Evolutionary conservation across 2,797 vertebrate genomes (phyloP).

Genomic region (Xenentodon cancila): DNA sequence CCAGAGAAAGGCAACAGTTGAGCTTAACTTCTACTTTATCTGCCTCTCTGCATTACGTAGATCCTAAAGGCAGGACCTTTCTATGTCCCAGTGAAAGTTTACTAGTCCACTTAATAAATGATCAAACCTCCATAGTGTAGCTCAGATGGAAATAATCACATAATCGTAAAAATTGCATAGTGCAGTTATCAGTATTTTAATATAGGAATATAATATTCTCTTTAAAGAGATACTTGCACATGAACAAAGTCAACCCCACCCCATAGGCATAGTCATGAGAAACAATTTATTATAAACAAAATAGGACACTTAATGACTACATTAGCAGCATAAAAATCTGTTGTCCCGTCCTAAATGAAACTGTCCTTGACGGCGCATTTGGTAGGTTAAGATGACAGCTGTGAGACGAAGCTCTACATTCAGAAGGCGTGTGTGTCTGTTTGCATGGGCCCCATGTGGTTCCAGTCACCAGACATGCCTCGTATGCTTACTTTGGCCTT

Average conservation of each 20-base stretch:
- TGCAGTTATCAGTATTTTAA: no score
- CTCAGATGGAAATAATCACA: no score
- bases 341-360: slow-evolving; percentile 11
- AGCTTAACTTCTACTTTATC: slow-evolving; percentile 17
- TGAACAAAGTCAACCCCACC: no score
- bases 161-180: no score
- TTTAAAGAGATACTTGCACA: no score
- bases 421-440: slow-evolving; percentile 30
- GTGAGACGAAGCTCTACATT: slow-evolving; percentile 57
- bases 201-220: no score
- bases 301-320: no score
- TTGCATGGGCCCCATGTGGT: slow-evolving; percentile 40
- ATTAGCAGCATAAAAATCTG: slow-evolving; percentile 1
- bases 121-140: no score
- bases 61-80: not conserved
- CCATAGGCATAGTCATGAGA: no score
- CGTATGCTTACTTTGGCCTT: slow-evolving; percentile 60
- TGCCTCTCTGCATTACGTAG: slow-evolving; percentile 8
- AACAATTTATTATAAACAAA: no score
- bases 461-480: slow-evolving; percentile 45
- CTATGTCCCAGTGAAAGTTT: no score
- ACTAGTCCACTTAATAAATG: no score
- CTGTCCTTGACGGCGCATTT: slow-evolving; percentile 36
- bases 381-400: slow-evolving; percentile 63
- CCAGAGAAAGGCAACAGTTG: slow-evolving; percentile 22